Evolutionary conservation across 2,888 invertebrate species (phyloP).

Genomic region (Gari tellinella): DNA sequence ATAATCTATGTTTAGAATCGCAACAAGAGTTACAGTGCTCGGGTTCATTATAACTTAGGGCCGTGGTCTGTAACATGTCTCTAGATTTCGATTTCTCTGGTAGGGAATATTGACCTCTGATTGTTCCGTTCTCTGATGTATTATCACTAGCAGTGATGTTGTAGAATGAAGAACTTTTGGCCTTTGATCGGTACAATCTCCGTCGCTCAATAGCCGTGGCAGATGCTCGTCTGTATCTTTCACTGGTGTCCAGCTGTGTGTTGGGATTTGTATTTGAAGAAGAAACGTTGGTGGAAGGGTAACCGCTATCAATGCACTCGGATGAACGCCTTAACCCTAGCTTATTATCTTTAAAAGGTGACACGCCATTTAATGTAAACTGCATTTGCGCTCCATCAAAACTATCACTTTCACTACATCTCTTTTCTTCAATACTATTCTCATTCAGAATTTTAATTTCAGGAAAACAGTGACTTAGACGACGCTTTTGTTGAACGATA

Average conservation of each 20-base stretch:
- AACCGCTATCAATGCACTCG: conserved; percentile 42
- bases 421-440: conserved; percentile 1
- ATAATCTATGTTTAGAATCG: too few species aligned
- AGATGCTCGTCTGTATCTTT: background rate
- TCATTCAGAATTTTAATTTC: conserved; percentile 51
- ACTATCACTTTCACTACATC: background rate
- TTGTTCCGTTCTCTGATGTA: background rate
- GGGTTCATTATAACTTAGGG: background rate
- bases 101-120: background rate
- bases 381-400: background rate
- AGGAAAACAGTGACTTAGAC: conserved; percentile 44
- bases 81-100: background rate
- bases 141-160: conserved; percentile 12
- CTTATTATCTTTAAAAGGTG: too few species aligned
- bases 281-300: conserved; percentile 43
- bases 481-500: too few species aligned
- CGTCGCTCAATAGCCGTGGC: conserved; percentile 31
- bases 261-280: conserved; percentile 9
- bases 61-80: background rate
- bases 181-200: conserved; percentile 42
- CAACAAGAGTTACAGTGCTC: too few species aligned
- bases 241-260: background rate
- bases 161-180: conserved; percentile 49
- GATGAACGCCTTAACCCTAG: background rate
- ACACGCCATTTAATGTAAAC: too few species aligned